Conservation (phyloP, 37 sponge, comb jelly and placozoan genomes). For the Agelas oroides region DNA sequence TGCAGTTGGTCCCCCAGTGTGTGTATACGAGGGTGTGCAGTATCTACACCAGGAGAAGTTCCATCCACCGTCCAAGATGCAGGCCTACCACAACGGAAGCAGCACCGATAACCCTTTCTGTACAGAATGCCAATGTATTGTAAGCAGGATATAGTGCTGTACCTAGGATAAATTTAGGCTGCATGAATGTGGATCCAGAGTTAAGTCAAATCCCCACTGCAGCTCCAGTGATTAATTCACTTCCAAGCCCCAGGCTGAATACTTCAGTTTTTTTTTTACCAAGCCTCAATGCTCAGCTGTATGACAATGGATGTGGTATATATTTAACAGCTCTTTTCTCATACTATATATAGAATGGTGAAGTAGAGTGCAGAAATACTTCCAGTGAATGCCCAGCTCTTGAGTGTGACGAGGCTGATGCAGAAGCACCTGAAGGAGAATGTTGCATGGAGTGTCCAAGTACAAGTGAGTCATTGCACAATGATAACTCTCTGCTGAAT, state of each 20-base stretch:
- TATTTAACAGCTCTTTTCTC: not conserved
- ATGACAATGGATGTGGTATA: no score
- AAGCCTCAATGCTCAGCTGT: no score
- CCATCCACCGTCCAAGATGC: conserved; percentile 23
- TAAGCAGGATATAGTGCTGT: not conserved
- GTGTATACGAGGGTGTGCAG: conserved; percentile 23
- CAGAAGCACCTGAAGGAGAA: not conserved
- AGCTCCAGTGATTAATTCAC: no score
- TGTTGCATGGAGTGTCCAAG: conserved; percentile 52
- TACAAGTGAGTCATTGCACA: not conserved
- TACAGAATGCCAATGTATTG: conserved; percentile 35
- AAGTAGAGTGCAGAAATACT: conserved; percentile 28
- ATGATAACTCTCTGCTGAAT: no score
- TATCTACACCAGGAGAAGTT: conserved; percentile 22
- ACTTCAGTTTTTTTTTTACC: no score
- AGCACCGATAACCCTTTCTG: conserved; percentile 27
- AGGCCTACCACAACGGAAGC: not conserved
- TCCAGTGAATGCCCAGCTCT: conserved; percentile 35
- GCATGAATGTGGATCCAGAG: no score
- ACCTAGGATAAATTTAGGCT: no score
- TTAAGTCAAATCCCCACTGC: no score
- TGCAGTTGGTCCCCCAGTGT: not conserved
- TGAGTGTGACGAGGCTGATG: conserved; percentile 18
- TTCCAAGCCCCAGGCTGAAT: no score
- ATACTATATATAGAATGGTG: conserved; percentile 15